Conservation (phyloP, 2,113 vertebrate species). For the Bos javanicus region DNA sequence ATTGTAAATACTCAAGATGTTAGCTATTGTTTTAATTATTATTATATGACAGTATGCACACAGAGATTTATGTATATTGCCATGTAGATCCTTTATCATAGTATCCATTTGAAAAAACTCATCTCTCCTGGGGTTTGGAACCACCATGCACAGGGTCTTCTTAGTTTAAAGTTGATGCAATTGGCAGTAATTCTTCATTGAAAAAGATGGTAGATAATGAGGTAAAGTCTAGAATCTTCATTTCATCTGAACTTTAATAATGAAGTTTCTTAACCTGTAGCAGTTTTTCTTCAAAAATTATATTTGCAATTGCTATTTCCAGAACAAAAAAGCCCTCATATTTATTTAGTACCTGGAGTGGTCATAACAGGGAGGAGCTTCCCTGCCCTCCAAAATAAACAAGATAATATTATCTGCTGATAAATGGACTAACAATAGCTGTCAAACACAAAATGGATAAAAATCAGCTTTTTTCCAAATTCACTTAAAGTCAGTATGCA, state of each 20-base stretch:
- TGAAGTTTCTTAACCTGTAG: not conserved
- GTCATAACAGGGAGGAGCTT: not conserved
- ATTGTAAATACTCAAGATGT: not conserved
- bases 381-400: not conserved
- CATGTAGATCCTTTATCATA: not conserved
- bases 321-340: not conserved
- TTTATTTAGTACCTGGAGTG: not conserved
- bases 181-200: not conserved
- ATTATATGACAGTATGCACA: not conserved
- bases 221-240: not conserved
- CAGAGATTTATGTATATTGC: not conserved
- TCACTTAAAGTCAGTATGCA: not conserved
- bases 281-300: not conserved
- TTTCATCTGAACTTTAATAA: constrained; percentile 10
- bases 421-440: not conserved
- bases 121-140: not conserved
- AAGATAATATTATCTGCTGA: not conserved
- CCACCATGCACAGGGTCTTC: not conserved
- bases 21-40: not conserved
- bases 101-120: not conserved
- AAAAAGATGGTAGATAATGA: not conserved
- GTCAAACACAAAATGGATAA: not conserved
- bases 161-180: constrained; percentile 8
- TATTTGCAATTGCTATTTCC: constrained; percentile 7
- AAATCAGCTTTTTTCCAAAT: not conserved